Conservation (phyloP, 2,888 invertebrate species). For the Rotaria macrura region DNA sequence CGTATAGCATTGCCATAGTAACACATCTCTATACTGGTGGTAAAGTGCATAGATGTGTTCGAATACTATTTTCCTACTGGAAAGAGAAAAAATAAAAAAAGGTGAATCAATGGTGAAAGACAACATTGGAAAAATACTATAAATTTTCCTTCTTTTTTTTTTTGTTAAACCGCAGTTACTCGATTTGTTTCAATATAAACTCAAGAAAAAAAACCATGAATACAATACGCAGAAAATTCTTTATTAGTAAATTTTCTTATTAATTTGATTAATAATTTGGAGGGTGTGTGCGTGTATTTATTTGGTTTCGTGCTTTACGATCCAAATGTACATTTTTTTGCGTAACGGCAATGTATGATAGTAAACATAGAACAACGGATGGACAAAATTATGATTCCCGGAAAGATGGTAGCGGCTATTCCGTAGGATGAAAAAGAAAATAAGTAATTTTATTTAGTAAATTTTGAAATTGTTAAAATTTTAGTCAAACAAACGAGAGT, state of each 20-base stretch:
- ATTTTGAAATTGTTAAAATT: background rate
- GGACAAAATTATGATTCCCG: background rate
- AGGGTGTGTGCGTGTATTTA: background rate
- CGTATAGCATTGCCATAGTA: background rate
- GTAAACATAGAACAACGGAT: constrained; percentile 18
- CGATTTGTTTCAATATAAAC: background rate
- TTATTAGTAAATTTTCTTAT: background rate
- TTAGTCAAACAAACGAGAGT: constrained; percentile 12
- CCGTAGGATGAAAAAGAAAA: background rate
- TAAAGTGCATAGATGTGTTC: background rate
- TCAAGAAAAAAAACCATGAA: no score
- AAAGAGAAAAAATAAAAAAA: background rate
- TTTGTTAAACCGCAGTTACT: background rate
- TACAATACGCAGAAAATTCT: background rate
- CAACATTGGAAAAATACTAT: background rate
- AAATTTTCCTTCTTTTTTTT: background rate
- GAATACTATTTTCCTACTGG: background rate
- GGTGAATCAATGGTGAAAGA: background rate
- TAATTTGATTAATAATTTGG: background rate
- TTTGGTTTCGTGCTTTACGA: background rate
- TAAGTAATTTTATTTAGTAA: background rate
- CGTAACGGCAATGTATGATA: background rate
- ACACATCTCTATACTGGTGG: background rate
- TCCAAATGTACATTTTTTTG: background rate
- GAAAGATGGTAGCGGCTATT: background rate